phyloP scores from a whole-genome alignment of 2,888 invertebrate species.

The Tineola bisselliella region DNA sequence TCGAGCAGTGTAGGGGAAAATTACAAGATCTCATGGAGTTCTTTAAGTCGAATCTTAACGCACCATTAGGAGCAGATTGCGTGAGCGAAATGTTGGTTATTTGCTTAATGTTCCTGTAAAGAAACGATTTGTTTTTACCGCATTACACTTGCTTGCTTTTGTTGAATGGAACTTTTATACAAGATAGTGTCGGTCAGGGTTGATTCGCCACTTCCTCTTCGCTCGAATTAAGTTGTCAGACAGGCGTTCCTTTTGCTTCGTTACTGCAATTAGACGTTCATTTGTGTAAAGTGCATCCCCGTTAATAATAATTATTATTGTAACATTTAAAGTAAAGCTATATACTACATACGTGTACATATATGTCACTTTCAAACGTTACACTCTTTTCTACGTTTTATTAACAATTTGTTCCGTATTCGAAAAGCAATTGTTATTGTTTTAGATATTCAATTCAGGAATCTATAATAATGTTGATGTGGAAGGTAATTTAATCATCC shows the following conservation, averaged over 20 bases:
- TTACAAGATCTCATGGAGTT: conserved; percentile 51
- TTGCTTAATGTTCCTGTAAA: conserved; percentile 55
- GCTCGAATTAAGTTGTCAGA: conserved; percentile 2
- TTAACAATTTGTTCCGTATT: neutral
- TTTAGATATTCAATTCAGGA: neutral
- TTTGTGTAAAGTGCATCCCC: neutral
- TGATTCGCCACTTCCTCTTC: neutral
- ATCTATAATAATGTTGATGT: conserved; percentile 9
- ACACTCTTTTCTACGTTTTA: too few species aligned
- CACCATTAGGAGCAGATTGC: conserved; percentile 57
- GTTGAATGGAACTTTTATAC: neutral
- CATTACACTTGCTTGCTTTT: conserved; percentile 7
- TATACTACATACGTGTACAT: too few species aligned
- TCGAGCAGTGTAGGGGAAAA: conserved; percentile 29
- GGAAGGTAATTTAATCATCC: conserved; percentile 16
- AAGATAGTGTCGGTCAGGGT: conserved; percentile 8
- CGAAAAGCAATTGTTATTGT: neutral
- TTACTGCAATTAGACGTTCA: neutral
- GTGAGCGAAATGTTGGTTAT: conserved; percentile 50
- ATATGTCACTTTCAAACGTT: too few species aligned
- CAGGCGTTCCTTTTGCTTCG: neutral
- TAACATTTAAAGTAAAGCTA: too few species aligned
- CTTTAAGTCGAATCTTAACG: conserved; percentile 54
- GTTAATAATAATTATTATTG: neutral
- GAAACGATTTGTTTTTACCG: conserved; percentile 43